phyloP scores from a whole-genome alignment of 1,140 invertebrate species.

The Eulimnadia texana region DNA sequence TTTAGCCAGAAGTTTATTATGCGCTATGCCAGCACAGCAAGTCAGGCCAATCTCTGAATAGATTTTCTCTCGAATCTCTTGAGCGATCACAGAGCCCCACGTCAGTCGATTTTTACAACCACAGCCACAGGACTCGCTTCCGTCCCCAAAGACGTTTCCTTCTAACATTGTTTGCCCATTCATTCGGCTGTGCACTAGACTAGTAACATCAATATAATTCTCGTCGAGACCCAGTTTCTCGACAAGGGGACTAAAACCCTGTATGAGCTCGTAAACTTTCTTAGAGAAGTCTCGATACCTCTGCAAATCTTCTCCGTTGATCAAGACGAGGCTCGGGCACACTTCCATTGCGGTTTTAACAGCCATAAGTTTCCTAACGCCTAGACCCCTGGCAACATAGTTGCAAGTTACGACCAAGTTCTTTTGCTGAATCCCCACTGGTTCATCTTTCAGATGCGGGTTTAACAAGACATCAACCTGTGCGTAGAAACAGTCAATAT shows the following conservation, averaged over 20 bases:
- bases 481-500: slow-evolving; percentile 67
- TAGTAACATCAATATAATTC: slow-evolving; percentile 58
- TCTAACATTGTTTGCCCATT: background rate
- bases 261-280: slow-evolving; percentile 47
- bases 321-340: slow-evolving; percentile 49
- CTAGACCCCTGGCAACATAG: slow-evolving; percentile 52
- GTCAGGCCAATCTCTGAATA: slow-evolving; percentile 50
- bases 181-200: slow-evolving; percentile 40
- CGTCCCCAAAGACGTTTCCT: slow-evolving; percentile 18
- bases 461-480: slow-evolving; percentile 61
- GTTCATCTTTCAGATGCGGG: slow-evolving; percentile 43
- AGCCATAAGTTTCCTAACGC: slow-evolving; percentile 56
- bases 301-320: slow-evolving; percentile 59
- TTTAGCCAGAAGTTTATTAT: slow-evolving; percentile 71
- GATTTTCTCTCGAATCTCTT: slow-evolving; percentile 49
- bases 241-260: slow-evolving; percentile 47
- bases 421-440: slow-evolving; percentile 62
- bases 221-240: slow-evolving; percentile 68
- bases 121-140: slow-evolving; percentile 40
- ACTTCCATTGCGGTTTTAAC: slow-evolving; percentile 46
- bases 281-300: slow-evolving; percentile 53
- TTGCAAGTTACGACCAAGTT: slow-evolving; percentile 64
- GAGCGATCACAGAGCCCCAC: slow-evolving; percentile 48
- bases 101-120: slow-evolving; percentile 49
- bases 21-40: slow-evolving; percentile 61